These are phyloP conservation scores for Zaprionus camerounensis DNA, from an alignment of 1,140 invertebrate genomes.

Conservation along the genomic window DNA sequence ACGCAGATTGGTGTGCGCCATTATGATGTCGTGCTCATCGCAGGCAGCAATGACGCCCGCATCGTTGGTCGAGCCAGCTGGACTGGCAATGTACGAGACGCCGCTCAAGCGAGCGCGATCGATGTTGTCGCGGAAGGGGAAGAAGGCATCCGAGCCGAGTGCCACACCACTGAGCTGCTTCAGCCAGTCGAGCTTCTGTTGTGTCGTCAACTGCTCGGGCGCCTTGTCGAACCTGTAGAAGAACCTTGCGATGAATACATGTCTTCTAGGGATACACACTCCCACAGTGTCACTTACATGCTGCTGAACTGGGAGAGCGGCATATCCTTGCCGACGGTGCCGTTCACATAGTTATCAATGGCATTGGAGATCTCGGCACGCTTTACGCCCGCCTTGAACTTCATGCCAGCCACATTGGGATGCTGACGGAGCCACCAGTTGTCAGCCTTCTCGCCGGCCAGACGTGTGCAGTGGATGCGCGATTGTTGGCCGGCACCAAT, in stretches of 20 bases:
- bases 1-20: slow-evolving; percentile 96
- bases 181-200: slow-evolving; percentile 92
- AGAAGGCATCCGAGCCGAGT: slow-evolving; percentile 99
- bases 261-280: neutral
- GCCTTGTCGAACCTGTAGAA: slow-evolving; percentile 88
- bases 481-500: slow-evolving; percentile 99
- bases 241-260: neutral
- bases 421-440: slow-evolving; percentile 99
- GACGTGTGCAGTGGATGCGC: slow-evolving; percentile 97
- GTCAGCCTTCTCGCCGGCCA: slow-evolving; percentile 98
- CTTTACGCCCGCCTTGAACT: slow-evolving; percentile 95
- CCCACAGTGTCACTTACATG: slow-evolving; percentile 59
- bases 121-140: slow-evolving; percentile 99
- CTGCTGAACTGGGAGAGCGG: slow-evolving; percentile 73
- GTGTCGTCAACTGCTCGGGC: slow-evolving; percentile 88
- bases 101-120: slow-evolving; percentile 97
- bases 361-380: slow-evolving; percentile 97
- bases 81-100: slow-evolving; percentile 96
- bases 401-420: slow-evolving; percentile 93
- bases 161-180: slow-evolving; percentile 92
- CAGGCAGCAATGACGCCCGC: slow-evolving; percentile 95
- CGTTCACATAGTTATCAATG: slow-evolving; percentile 97
- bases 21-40: slow-evolving; percentile 94
- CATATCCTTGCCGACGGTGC: slow-evolving; percentile 91
- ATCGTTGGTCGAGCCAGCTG: slow-evolving; percentile 97